These are phyloP conservation scores for Drusus annulatus DNA, from an alignment of 1,140 invertebrate species.

Conservation along the genomic window DNA sequence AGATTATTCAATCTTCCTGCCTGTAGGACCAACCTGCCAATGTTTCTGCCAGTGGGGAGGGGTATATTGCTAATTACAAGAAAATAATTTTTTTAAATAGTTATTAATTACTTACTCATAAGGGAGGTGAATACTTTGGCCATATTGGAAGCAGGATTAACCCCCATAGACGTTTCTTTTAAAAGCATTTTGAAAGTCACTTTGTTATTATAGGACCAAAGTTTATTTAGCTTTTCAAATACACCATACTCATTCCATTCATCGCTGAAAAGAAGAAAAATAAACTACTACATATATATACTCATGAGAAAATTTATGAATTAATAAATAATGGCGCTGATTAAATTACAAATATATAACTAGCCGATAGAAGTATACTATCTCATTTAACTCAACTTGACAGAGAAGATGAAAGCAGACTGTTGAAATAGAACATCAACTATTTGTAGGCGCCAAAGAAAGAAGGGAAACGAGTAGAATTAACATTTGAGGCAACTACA, in stretches of 20 bases:
- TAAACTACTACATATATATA: neutral
- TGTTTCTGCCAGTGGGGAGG: too few species aligned
- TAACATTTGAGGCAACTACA: too few species aligned
- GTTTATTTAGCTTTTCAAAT: conserved; percentile 28
- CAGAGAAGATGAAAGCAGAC: neutral
- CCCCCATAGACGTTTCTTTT: neutral
- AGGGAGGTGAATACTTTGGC: conserved; percentile 43
- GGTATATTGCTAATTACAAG: too few species aligned
- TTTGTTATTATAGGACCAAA: conserved; percentile 15
- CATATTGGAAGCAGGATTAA: neutral
- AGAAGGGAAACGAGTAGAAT: too few species aligned
- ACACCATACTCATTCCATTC: conserved; percentile 42
- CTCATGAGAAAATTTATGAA: too few species aligned
- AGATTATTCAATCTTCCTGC: too few species aligned
- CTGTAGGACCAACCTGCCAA: too few species aligned
- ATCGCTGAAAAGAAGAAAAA: conserved; percentile 21
- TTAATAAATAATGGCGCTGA: too few species aligned
- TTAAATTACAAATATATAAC: neutral
- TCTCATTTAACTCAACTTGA: neutral
- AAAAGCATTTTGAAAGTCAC: neutral
- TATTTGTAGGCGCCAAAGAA: too few species aligned
- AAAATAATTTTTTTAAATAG: too few species aligned
- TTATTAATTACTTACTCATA: conserved; percentile 31
- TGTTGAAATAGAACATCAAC: neutral
- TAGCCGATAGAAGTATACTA: neutral